Base-by-base conservation (phyloP, 2,797 vertebrate genomes). In the Austrolebias charrua region DNA sequence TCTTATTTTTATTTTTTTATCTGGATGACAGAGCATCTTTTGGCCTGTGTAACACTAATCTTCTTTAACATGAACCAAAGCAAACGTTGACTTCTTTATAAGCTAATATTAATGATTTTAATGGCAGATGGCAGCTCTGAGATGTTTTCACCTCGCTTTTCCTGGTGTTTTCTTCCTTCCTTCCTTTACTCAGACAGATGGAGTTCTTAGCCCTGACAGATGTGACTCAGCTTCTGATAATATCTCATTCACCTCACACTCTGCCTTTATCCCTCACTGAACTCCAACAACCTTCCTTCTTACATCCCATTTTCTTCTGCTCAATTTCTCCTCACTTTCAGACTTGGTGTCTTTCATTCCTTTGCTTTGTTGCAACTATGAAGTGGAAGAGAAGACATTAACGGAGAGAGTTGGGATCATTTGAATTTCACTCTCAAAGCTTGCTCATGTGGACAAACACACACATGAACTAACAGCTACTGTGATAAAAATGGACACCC, bases 171-270 rank as follows among this genome's bases (percentile, higher is more conserved):
- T 40, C 28, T 29, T 65, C 13, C 61, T 66, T 57, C 62, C 48
- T 47, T 66, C 38, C 56, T 43, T 61, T 48, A 62, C 38, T 40
- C 51, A 28, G 49, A 47, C 63, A 81, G 67, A 71, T 55, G 55
- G 76, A 72, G 63, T 58, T 69, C 73, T 76, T 85, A 80, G 86
- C 79, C 75, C 79, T 72, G 77, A 85, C 79, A 79, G 71, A 62
- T 35, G 45, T 75, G 71, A 88, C 85, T 82, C 82, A 84, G 86
- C 79, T 74, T 56, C 69, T 64, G 70, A 76, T 81, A 83, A 85
- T 84, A 79, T 18, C 63, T 79, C 60, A 80, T 76, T 79, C 80
- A 55, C 73, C 51, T 74, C 77, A 71, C 47, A 60, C 73, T 69
- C 73, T 24, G 63, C 69, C 75, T 73, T 63, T 75, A 65, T 66